These are phyloP conservation scores for Panorpa germanica DNA, from an alignment of 2,888 invertebrate genomes.

Conservation along the genomic window DNA sequence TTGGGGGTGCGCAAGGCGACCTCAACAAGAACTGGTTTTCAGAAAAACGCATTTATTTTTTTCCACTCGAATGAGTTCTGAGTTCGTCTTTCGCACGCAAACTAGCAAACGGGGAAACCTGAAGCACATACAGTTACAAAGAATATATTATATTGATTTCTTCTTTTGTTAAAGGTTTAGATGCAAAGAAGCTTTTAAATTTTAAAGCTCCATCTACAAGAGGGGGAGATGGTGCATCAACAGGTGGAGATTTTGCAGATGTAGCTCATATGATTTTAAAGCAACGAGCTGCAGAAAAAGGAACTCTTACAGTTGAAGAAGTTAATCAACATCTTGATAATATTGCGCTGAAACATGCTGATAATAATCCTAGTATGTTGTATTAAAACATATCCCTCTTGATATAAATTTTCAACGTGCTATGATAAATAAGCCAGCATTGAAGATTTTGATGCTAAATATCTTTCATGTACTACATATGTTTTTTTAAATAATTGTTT, in stretches of 20 bases:
- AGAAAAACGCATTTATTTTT: conserved; percentile 18
- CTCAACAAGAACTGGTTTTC: conserved; percentile 31
- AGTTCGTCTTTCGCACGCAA: no score
- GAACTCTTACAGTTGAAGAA: conserved; percentile 40
- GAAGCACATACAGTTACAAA: no score
- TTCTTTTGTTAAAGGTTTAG: conserved; percentile 20
- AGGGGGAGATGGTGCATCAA: conserved; percentile 25
- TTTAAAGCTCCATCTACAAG: conserved; percentile 30
- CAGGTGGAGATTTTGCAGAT: conserved; percentile 60
- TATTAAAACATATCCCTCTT: conserved; percentile 3
- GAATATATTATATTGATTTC: neutral
- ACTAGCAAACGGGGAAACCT: no score
- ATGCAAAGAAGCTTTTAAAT: conserved; percentile 25
- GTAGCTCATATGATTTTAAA: conserved; percentile 53
- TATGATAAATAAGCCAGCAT: no score
- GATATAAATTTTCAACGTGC: conserved; percentile 3
- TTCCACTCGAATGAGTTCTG: no score
- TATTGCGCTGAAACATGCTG: conserved; percentile 47
- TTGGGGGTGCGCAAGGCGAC: no score
- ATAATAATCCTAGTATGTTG: conserved; percentile 33
- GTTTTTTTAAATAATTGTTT: conserved; percentile 8
- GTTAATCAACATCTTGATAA: conserved; percentile 58
- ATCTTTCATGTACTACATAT: conserved; percentile 8
- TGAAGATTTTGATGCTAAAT: no score
- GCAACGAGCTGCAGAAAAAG: conserved; percentile 26